A percentile compares a stretch with the other conserved stretches of the same genome.
Evolutionary conservation across 2,888 invertebrate species (phyloP).

Genomic region (Leuctra nigra): DNA sequence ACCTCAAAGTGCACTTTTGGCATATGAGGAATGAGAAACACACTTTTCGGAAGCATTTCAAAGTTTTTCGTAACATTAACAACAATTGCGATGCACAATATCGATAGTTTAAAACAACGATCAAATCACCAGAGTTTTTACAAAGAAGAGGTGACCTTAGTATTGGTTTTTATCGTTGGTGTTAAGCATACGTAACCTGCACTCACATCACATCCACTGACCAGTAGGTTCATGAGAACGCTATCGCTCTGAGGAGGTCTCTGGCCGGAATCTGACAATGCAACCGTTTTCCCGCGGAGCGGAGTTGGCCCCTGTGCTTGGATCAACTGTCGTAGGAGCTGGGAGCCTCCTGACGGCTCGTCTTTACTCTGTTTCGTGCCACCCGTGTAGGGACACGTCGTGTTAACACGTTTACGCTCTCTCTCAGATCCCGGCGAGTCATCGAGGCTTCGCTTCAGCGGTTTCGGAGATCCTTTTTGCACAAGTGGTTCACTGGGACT

Average conservation of each 20-base stretch:
- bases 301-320: too few relatives aligned
- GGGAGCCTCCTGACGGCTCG: not conserved
- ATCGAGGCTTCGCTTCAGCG: not conserved
- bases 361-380: not conserved
- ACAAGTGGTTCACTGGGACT: not conserved
- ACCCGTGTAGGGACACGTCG: not conserved
- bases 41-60: too few relatives aligned
- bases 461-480: not conserved
- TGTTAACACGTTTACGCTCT: not conserved
- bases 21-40: too few relatives aligned
- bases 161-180: slow-evolving; percentile 38
- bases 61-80: too few relatives aligned
- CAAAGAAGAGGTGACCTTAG: too few relatives aligned
- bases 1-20: too few relatives aligned
- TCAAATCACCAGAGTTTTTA: too few relatives aligned
- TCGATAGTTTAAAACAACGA: too few relatives aligned
- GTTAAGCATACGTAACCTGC: slow-evolving; percentile 86
- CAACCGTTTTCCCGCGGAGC: too few relatives aligned
- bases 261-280: too few relatives aligned
- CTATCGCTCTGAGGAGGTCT: slow-evolving; percentile 55
- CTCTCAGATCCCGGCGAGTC: not conserved
- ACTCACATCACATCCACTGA: slow-evolving; percentile 91
- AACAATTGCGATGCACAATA: too few relatives aligned
- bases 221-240: slow-evolving; percentile 90
- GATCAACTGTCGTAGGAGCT: slow-evolving; percentile 25